Conservation (phyloP, 1,140 invertebrate genomes). For the Agrypnia vestita region DNA sequence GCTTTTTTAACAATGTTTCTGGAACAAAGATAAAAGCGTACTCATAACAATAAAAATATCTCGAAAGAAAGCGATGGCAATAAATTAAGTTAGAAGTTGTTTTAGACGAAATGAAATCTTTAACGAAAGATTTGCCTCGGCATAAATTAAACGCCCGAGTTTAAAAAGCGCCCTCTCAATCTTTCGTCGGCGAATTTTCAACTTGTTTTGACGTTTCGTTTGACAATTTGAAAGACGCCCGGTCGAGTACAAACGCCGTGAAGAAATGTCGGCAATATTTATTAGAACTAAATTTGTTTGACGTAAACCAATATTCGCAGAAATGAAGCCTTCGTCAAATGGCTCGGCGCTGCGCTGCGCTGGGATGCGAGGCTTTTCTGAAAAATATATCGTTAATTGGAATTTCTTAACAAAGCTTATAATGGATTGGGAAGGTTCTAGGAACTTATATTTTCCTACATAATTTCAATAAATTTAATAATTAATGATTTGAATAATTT, state of each 20-base stretch:
- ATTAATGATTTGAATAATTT: no score
- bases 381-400: no score
- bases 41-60: constrained; percentile 49
- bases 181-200: neutral
- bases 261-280: constrained; percentile 16
- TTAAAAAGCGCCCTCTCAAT: neutral
- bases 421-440: no score
- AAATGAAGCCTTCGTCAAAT: no score
- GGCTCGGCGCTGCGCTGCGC: no score
- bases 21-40: constrained; percentile 51
- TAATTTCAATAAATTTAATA: no score
- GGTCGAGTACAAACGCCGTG: neutral
- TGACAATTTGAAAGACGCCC: constrained; percentile 20
- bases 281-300: constrained; percentile 16
- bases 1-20: constrained; percentile 60
- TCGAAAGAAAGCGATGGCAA: constrained; percentile 33
- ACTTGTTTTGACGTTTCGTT: constrained; percentile 17
- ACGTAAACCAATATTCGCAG: neutral
- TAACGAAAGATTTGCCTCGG: constrained; percentile 32
- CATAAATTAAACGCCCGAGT: constrained; percentile 31
- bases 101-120: constrained; percentile 41
- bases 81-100: constrained; percentile 47
- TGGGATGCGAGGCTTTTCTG: no score
- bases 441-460: no score
- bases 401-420: no score